Evolutionary conservation across 2,113 vertebrate species (phyloP).

Genomic region (Noctilio leporinus): DNA sequence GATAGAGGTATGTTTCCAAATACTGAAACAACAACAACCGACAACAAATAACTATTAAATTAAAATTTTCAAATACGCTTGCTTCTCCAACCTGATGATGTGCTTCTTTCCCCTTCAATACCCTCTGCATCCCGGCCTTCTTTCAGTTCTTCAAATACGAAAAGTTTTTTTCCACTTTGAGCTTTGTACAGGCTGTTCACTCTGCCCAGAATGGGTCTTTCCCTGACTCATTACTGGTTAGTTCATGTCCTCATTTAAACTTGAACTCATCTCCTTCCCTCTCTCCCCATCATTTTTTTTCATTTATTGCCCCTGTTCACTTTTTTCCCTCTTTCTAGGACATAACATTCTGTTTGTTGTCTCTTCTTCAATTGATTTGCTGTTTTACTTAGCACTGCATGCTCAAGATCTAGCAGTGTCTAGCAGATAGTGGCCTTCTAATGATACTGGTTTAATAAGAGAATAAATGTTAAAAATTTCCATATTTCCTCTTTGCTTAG

Average conservation of each 20-base stretch:
- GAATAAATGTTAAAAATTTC: neutral
- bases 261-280: neutral
- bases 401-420: neutral
- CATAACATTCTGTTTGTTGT: neutral
- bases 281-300: neutral
- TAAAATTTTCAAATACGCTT: neutral
- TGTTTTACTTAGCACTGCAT: neutral
- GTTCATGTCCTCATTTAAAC: neutral
- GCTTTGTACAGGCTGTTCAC: neutral
- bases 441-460: neutral
- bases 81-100: neutral
- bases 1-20: neutral
- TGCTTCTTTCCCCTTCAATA: neutral
- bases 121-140: neutral
- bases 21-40: neutral
- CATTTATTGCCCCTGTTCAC: neutral
- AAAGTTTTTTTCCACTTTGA: neutral
- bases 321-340: neutral
- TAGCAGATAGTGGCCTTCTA: neutral
- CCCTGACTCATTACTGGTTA: neutral
- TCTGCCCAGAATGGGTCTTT: neutral
- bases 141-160: neutral
- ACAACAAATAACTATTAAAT: neutral
- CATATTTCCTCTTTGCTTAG: neutral
- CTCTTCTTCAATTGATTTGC: neutral